Evolutionary conservation across 1,140 invertebrate species (phyloP), one percentile per base, ranked within the genome.

Genomic region (Bombus polaris): DNA sequence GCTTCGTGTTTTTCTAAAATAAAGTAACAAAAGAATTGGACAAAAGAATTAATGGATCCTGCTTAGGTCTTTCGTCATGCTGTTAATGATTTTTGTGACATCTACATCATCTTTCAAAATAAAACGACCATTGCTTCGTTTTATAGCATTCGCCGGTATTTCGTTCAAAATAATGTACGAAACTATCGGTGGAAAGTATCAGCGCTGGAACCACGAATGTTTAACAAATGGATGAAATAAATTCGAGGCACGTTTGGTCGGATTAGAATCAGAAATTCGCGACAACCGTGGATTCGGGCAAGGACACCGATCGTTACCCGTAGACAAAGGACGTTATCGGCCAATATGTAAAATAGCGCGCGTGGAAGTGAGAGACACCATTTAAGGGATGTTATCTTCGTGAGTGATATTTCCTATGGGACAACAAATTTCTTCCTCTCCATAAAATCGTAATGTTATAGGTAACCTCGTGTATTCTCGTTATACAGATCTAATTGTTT

Each of bases 381-480:
- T 37, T 76, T 53, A 32, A 59, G 47, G 57, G 57, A 42, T 28
- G 53, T 22, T 79, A 78, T 78, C 82, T 37, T 9, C 9, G 47
- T 39, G 74, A 53, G 15, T 13, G 75, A 79, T 79, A 78, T 80
- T 32, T 44, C 62, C 44, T 12, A 35, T 42, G 66, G 47, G n/a
- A 44, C 66, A 71, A 72, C n/a, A 53, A 79, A 79, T 84, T 78
- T 59, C 15, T 25, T 12, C 25, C 22, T 78, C 9, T 59, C 53
- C 37, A 12, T 59, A 75, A 28, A 84, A 79, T 79, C 32, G 22
- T 18, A 22, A 25, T 59, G 42, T 37, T 47, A 39, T 35, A 0
- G n/a, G 12, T 25, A 25, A n/a, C 1, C 12, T n/a, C 12, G 18
- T 42, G 10, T 22, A 22, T 35, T 47, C 39, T 66, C 32, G 53